These are phyloP conservation scores for Caenorhabditis macrosperma DNA, from an alignment of 2,888 invertebrate genomes.

Conservation along the genomic window DNA sequence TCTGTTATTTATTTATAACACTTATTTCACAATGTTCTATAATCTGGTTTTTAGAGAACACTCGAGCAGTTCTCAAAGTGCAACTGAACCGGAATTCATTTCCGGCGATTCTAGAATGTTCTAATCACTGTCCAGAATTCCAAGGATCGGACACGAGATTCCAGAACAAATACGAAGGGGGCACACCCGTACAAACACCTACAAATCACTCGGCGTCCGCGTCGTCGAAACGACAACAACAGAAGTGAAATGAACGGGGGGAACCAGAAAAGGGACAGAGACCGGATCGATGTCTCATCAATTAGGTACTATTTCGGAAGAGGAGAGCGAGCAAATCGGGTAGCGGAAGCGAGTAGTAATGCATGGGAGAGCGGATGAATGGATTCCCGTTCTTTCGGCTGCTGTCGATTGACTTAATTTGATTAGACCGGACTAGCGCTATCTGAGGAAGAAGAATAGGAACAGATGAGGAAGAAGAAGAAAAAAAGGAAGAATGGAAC, in stretches of 20 bases:
- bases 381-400: not conserved
- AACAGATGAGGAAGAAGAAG: slow-evolving; percentile 8
- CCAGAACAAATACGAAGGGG: not conserved
- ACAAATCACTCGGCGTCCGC: not conserved
- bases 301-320: slow-evolving; percentile 13
- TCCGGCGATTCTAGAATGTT: not conserved
- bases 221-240: not conserved
- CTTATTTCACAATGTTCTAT: not conserved
- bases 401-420: slow-evolving; percentile 22
- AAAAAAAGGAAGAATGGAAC: slow-evolving; percentile 9
- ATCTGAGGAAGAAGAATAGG: not conserved
- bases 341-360: not conserved
- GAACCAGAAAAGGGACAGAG: not conserved
- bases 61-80: no score
- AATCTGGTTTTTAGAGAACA: not conserved
- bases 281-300: slow-evolving; percentile 22
- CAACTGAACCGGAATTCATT: no score
- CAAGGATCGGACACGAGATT: not conserved
- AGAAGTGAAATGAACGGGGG: slow-evolving; percentile 5
- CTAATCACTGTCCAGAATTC: not conserved
- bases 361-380: not conserved
- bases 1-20: no score
- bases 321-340: not conserved
- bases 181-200: not conserved
- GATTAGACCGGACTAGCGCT: slow-evolving; percentile 11